Percentiles rank a stretch among this genome's conserved stretches.
phyloP scores from a whole-genome alignment of 2,113 vertebrate genomes.

The Euleptes europaea region DNA sequence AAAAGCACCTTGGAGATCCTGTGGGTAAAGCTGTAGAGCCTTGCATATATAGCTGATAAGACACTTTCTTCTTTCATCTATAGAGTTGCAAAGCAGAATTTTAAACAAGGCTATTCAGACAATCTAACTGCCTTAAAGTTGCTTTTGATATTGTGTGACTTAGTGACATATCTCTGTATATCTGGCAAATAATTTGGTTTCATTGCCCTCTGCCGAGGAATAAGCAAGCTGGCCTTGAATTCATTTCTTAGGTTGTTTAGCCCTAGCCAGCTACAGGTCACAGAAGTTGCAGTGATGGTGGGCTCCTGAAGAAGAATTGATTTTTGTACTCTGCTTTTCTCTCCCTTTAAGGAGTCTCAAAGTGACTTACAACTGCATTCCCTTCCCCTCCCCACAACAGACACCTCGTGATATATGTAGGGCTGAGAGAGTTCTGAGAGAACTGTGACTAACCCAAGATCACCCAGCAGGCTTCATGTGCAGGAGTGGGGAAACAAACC shows the following conservation, averaged over 20 bases:
- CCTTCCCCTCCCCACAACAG: too few relatives aligned
- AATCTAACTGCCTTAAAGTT: not conserved
- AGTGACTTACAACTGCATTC: too few relatives aligned
- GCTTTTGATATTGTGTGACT: not conserved
- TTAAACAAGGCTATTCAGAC: not conserved
- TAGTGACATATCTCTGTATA: not conserved
- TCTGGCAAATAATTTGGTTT: not conserved
- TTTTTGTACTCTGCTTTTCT: too few relatives aligned
- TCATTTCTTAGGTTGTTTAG: not conserved
- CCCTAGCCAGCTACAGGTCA: not conserved
- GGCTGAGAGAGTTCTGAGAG: too few relatives aligned
- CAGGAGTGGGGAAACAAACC: too few relatives aligned
- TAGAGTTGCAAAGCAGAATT: conserved; percentile 24
- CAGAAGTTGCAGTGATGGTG: not conserved
- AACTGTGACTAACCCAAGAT: too few relatives aligned
- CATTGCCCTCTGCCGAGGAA: not conserved
- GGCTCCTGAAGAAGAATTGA: too few relatives aligned
- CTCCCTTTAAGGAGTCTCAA: too few relatives aligned
- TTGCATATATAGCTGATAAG: conserved; percentile 17
- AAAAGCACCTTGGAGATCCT: conserved; percentile 32
- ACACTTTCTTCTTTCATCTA: conserved; percentile 2
- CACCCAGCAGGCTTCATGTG: too few relatives aligned
- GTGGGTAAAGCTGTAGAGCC: conserved; percentile 11
- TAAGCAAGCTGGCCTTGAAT: not conserved
- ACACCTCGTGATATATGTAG: too few relatives aligned